Conservation (phyloP, 2,113 vertebrate genomes). For the Agapornis roseicollis region DNA sequence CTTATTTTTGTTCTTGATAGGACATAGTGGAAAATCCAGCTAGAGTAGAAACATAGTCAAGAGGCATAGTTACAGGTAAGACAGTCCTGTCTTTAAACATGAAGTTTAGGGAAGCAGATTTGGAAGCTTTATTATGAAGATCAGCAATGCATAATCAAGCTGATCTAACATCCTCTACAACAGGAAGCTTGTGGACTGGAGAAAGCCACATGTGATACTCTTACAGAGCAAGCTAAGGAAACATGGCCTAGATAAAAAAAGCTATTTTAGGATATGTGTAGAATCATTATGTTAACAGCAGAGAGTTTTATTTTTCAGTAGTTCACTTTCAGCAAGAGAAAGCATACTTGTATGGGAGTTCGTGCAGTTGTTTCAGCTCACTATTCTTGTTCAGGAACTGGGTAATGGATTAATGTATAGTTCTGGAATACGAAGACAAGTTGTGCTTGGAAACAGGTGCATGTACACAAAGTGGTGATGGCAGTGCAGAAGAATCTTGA, state of each 20-base stretch:
- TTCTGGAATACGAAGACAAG: background rate
- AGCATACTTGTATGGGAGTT: background rate
- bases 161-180: background rate
- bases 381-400: background rate
- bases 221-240: constrained; percentile 7
- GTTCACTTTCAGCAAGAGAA: background rate
- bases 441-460: background rate
- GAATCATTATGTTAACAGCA: background rate
- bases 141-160: background rate
- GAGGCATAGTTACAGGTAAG: background rate
- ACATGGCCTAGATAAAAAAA: constrained; percentile 11
- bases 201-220: background rate
- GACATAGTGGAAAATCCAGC: background rate
- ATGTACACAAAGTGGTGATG: background rate
- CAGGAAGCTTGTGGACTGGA: constrained; percentile 17
- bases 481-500: background rate
- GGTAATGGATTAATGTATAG: background rate
- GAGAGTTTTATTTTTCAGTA: background rate
- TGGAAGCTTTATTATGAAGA: background rate
- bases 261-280: background rate
- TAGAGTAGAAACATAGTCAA: background rate
- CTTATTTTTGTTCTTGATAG: background rate
- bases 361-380: background rate
- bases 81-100: background rate
- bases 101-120: background rate